These are phyloP conservation scores for Campylomormyrus numenius DNA, from an alignment of 2,113 vertebrate species.

Conservation along the genomic window DNA sequence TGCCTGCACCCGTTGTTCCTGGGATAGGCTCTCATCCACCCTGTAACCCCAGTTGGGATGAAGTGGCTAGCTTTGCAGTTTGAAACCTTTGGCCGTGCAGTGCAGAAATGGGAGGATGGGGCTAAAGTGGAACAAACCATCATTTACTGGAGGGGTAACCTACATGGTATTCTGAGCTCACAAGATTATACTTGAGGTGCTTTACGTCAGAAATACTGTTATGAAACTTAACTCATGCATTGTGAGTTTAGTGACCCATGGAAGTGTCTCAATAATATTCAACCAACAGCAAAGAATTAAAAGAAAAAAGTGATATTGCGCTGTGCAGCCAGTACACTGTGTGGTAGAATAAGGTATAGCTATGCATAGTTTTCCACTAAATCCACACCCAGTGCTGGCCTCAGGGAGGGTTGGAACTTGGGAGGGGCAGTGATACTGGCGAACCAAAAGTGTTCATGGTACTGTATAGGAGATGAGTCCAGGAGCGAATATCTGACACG, in stretches of 20 bases:
- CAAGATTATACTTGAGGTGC: neutral
- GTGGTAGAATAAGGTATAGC: neutral
- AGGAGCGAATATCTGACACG: neutral
- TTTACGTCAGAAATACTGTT: neutral
- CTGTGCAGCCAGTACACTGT: neutral
- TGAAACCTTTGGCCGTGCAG: neutral
- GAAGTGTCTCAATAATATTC: neutral
- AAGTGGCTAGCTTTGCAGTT: neutral
- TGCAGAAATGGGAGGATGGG: neutral
- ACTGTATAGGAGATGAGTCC: neutral
- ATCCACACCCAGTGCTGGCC: neutral
- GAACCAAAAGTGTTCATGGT: neutral
- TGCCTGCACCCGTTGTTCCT: too few species aligned
- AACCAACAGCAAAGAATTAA: neutral
- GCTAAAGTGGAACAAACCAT: neutral
- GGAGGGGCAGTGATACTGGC: neutral
- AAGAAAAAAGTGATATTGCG: neutral
- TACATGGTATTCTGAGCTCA: too few species aligned
- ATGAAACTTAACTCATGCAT: neutral
- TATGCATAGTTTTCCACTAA: neutral
- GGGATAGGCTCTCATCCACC: too few species aligned
- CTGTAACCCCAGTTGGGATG: too few species aligned
- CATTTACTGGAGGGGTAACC: neutral
- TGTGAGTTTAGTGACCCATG: neutral
- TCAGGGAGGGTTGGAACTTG: neutral